These are phyloP conservation scores for Chaetophractus vellerosus DNA, from an alignment of 2,797 vertebrate species.

Conservation along the genomic window DNA sequence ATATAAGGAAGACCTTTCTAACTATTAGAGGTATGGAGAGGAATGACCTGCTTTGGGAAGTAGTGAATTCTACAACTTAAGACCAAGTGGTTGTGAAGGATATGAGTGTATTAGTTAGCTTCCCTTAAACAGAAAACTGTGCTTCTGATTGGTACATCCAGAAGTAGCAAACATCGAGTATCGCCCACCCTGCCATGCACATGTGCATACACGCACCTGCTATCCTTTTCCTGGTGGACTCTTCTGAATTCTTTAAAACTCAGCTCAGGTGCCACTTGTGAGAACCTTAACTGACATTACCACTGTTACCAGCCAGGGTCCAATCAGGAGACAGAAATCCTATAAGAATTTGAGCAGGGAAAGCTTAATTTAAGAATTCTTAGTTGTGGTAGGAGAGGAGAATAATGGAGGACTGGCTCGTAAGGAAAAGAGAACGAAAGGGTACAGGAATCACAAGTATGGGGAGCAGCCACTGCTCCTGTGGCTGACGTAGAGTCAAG, in stretches of 20 bases:
- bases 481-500: neutral
- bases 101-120: neutral
- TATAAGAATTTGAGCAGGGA: neutral
- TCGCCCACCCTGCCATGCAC: neutral
- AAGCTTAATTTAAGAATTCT: neutral
- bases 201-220: neutral
- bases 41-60: neutral
- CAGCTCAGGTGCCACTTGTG: neutral
- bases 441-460: neutral
- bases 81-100: neutral
- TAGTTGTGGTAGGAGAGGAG: neutral
- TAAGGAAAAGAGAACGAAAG: neutral
- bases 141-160: neutral
- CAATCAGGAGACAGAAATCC: neutral
- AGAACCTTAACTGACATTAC: neutral
- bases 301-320: neutral
- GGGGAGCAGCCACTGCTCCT: neutral
- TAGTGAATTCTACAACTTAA: neutral
- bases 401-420: neutral
- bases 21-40: neutral
- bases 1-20: neutral
- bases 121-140: neutral
- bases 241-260: neutral
- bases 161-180: neutral
- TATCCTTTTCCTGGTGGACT: neutral